Evolutionary conservation across 2,113 vertebrate genomes (phyloP), one percentile per base, ranked within the genome.

Genomic region (Melospiza georgiana): DNA sequence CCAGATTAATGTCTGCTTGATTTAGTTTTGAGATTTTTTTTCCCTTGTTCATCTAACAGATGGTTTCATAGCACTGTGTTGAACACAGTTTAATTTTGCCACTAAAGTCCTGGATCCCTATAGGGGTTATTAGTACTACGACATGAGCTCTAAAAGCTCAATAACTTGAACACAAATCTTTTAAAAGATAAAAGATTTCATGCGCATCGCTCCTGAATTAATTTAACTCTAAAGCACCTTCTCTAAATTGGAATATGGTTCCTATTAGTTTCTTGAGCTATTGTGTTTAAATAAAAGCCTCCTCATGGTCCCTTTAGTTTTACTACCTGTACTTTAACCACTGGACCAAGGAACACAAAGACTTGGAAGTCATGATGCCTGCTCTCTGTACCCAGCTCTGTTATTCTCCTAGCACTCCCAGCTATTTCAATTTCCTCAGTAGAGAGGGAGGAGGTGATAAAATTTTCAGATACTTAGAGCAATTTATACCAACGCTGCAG

Each of bases 1-100:
- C 57, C 92, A 92, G 55, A 94, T 89, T 84, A 92, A 82, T 61
- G 35, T 66, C 88, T 92, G 51, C 67, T 94, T 87, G 59, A 89
- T 89, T 80, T 81, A 77, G 33, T 54, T 28, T 39, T 39, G 59
- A 17, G 35, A 0, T 35, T 48, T 68, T 76, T 76, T 39, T 4
- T 2, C 1, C 6, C 33, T 80, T 89, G 16, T 49, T 84, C 39
- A 41, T 77, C 46, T 77, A 88, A 80, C 15, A 84, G 78, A 81
- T 66, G 44, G 21, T 55, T 96, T 84, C 72, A 54, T 16, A 62
- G 35, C 15, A 43, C 24, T 66, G 61, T 79, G 67, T 65, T 83
- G 67, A 88, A 44, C 31, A 68, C 24, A 55, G 24, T 79, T 87
- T 79, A 30, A 35, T 93, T 95, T 92, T 74, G 74, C 57, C 37